Evolutionary conservation across 2,888 invertebrate genomes (phyloP), one percentile per base, ranked within the genome.

Genomic region (Troides aeacus): DNA sequence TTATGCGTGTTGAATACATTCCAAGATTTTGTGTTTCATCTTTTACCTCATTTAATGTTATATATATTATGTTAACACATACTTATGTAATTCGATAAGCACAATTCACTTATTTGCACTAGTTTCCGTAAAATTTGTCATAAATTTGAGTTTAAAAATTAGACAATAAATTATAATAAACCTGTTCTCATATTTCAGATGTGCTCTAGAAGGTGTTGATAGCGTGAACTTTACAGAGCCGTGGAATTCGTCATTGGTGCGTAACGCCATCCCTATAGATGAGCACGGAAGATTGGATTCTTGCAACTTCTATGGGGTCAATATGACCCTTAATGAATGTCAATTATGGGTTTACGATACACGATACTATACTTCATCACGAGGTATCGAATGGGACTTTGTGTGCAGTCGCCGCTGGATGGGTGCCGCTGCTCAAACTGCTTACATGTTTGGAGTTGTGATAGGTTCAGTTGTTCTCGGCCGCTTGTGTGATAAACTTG

Each of bases 371-470:
- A 87, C 94, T 70, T 94, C 95, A 0, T 96, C 97, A 0, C 93
- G 96, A 42, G 95, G 95, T 2, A 96, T 97, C 46, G 97, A 97
- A 84, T 97, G 97, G 97, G 88, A 96, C 81, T 95, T 97, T 71
- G 97, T 97, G 0, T 97, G 97, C 83, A 94, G 94, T 73, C 91
- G 93, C 57, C 93, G 96, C 61, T 97, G 97, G 97, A 95, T 96
- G 95, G 96, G 96, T 2, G 95, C 97, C 0, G 85, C 95, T 1
- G 95, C 96, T 0, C 97, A 97, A 81, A 95, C 96, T 0, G 87
- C 93, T 1, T 96, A 95, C 83, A 97, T 97, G 97, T 94, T 97
- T 79, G 97, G 97, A 10, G 97, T 97, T 6, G 95, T 97, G 74
- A 90, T 94, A 0, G 97, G 97, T 0, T 97, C 97, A 0, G 94